Evolutionary conservation across 1,140 invertebrate species (phyloP).

Genomic region (Nautilus pompilius): DNA sequence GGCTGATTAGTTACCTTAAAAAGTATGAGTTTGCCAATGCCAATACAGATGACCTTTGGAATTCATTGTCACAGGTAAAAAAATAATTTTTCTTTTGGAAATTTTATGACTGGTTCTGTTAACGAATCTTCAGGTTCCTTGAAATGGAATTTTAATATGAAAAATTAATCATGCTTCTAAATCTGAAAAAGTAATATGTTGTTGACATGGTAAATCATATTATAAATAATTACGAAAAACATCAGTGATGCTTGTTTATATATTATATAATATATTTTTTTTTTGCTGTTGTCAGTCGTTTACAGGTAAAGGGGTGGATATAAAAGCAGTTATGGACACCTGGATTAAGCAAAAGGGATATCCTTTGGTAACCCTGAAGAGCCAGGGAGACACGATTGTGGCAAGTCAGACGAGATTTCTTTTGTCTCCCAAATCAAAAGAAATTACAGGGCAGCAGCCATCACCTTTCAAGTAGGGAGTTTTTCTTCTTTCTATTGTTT

Average conservation of each 20-base stretch:
- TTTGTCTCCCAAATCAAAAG: too few species aligned
- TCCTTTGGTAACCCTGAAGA: conserved; percentile 39
- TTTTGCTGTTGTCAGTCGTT: background rate
- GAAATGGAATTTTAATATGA: too few species aligned
- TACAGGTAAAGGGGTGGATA: conserved; percentile 6
- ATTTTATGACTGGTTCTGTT: too few species aligned
- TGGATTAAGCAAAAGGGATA: conserved; percentile 53
- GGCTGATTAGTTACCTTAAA: conserved; percentile 30
- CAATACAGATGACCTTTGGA: conserved; percentile 48
- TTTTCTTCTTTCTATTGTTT: too few species aligned
- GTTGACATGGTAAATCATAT: too few species aligned
- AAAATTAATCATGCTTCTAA: too few species aligned
- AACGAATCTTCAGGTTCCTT: too few species aligned
- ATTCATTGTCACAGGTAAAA: conserved; percentile 56
- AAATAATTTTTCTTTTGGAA: conserved; percentile 1
- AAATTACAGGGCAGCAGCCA: too few species aligned
- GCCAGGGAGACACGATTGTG: conserved; percentile 20
- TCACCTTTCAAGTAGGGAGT: too few species aligned
- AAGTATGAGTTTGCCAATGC: conserved; percentile 45
- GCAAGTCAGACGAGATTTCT: conserved; percentile 48
- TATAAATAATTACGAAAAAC: too few species aligned
- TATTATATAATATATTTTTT: background rate
- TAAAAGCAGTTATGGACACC: conserved; percentile 54
- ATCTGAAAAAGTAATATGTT: too few species aligned
- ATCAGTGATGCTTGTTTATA: background rate